Conservation (phyloP, 1,140 invertebrate species). For the Nasonia vitripennis region DNA sequence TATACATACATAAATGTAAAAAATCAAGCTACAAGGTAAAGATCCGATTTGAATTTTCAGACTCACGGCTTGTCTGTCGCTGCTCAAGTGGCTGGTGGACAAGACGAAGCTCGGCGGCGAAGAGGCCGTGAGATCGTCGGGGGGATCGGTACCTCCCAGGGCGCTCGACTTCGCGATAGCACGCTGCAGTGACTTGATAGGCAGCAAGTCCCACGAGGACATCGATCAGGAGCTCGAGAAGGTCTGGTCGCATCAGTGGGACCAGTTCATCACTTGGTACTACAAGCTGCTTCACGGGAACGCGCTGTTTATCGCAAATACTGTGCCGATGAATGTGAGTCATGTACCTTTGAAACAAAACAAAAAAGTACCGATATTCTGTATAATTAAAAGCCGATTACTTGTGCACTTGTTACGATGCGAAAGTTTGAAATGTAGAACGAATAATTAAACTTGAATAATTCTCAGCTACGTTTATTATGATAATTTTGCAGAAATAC, state of each 20-base stretch:
- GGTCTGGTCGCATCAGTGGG: constrained; percentile 90
- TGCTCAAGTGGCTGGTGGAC: constrained; percentile 85
- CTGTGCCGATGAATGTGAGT: constrained; percentile 67
- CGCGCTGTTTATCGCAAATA: constrained; percentile 62
- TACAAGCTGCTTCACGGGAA: constrained; percentile 69
- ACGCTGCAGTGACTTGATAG: constrained; percentile 85
- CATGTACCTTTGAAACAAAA: not conserved
- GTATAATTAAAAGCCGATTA: too few relatives aligned
- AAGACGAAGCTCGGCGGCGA: constrained; percentile 77
- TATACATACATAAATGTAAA: not conserved
- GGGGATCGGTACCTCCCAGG: constrained; percentile 82
- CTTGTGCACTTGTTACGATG: too few relatives aligned
- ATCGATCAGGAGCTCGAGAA: constrained; percentile 85
- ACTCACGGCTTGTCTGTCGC: constrained; percentile 88
- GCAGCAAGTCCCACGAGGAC: constrained; percentile 87
- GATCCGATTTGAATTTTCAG: constrained; percentile 67
- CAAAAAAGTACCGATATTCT: too few relatives aligned
- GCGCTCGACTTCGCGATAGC: constrained; percentile 87
- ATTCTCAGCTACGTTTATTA: too few relatives aligned
- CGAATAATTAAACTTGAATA: too few relatives aligned
- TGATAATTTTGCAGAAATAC: constrained; percentile 67
- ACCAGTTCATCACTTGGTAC: constrained; percentile 82
- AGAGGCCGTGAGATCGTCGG: constrained; percentile 73
- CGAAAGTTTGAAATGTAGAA: too few relatives aligned
- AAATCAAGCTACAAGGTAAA: not conserved